phyloP scores from a whole-genome alignment of 2,113 vertebrate genomes.

The Capreolus pygargus region DNA sequence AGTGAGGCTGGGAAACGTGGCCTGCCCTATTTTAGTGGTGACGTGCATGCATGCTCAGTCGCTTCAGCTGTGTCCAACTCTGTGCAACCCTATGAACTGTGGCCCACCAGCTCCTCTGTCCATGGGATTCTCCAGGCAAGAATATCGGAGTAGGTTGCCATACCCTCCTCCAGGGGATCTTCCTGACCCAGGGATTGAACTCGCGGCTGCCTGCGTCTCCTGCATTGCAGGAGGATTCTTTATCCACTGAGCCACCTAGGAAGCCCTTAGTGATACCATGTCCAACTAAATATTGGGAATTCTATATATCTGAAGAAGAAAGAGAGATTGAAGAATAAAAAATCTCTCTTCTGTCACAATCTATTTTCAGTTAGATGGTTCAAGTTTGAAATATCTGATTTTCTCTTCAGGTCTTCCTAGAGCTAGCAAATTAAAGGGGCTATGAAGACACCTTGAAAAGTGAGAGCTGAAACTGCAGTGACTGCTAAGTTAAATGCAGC shows the following conservation, averaged over 20 bases:
- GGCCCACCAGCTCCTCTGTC: background rate
- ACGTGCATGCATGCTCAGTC: background rate
- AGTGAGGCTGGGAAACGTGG: background rate
- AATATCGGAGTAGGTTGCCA: background rate
- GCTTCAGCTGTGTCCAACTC: background rate
- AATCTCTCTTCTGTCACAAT: background rate
- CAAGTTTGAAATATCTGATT: background rate
- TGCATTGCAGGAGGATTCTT: background rate
- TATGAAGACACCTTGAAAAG: conserved; percentile 11
- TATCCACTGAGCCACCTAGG: background rate
- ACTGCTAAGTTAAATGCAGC: background rate
- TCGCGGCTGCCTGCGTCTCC: accelerated
- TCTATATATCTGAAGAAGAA: background rate
- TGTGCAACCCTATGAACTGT: background rate
- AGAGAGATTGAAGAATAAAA: background rate
- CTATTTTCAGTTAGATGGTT: background rate
- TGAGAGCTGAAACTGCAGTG: background rate
- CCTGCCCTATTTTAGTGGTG: background rate
- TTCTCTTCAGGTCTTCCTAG: background rate
- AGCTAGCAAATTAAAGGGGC: background rate
- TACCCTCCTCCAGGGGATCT: background rate
- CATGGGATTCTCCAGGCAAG: background rate
- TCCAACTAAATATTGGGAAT: background rate
- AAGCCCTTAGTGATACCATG: background rate
- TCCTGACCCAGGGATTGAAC: background rate